phyloP scores from a whole-genome alignment of 2,888 invertebrate species.

The Ectemnius continuus region DNA sequence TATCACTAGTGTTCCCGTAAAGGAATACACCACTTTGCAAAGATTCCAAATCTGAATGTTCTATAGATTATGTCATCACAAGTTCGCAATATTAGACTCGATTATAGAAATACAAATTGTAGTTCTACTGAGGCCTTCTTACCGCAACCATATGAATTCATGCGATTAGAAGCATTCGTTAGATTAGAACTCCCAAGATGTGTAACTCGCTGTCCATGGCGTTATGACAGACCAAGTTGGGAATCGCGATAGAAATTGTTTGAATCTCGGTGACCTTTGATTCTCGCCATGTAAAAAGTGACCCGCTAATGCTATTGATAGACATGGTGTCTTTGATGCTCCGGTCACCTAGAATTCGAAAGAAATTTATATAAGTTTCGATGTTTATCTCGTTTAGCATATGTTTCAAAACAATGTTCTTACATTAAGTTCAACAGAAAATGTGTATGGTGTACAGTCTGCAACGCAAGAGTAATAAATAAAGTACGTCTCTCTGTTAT shows the following conservation, averaged over 20 bases:
- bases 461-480: constrained; percentile 84
- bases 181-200: constrained; percentile 80
- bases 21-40: constrained; percentile 10
- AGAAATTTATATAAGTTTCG: not conserved
- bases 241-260: constrained; percentile 80
- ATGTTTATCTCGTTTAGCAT: not conserved
- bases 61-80: constrained; percentile 36
- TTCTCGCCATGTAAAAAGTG: constrained; percentile 81
- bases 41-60: constrained; percentile 46
- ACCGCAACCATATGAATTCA: not conserved
- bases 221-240: constrained; percentile 84
- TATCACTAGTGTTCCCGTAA: no score
- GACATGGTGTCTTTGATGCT: constrained; percentile 74
- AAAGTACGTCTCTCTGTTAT: constrained; percentile 83
- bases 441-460: constrained; percentile 80
- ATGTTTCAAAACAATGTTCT: constrained; percentile 53
- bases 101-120: no score
- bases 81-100: not conserved
- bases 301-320: constrained; percentile 82
- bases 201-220: constrained; percentile 86
- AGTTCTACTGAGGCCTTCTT: no score
- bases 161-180: not conserved
- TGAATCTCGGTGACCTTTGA: constrained; percentile 79
- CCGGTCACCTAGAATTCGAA: constrained; percentile 74
- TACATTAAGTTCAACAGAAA: constrained; percentile 83